A percentile compares a stretch with the other conserved stretches of the same genome.
phyloP scores from a whole-genome alignment of 2,797 vertebrate species.

The Bradypodion pumilum region DNA sequence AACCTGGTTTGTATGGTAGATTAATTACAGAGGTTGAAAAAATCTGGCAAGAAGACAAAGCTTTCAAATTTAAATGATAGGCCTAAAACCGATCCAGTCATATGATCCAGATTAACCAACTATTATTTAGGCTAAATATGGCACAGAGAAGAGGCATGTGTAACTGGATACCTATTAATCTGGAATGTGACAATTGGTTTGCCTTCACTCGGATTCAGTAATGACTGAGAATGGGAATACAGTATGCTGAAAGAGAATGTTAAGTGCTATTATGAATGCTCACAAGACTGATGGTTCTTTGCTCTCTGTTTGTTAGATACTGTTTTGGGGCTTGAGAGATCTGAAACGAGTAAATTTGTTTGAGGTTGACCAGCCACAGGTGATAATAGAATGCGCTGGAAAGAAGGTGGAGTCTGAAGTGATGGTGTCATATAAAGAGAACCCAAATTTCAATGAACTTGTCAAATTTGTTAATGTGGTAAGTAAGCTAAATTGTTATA shows the following conservation, averaged over 20 bases:
- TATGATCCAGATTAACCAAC: background rate
- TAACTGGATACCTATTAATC: background rate
- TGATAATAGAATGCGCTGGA: slow-evolving; percentile 89
- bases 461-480: slow-evolving; percentile 90
- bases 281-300: rapidly evolving
- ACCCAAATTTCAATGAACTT: slow-evolving; percentile 89
- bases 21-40: background rate
- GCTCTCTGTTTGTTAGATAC: slow-evolving; percentile 75
- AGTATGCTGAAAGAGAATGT: background rate
- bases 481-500: slow-evolving; percentile 56
- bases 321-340: slow-evolving; percentile 93
- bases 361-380: slow-evolving; percentile 89
- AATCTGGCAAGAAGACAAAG: background rate
- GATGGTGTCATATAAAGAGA: slow-evolving; percentile 81
- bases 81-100: background rate
- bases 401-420: slow-evolving; percentile 89
- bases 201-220: background rate
- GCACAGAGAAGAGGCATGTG: background rate
- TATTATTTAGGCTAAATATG: background rate
- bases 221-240: background rate
- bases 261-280: rapidly evolving
- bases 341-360: slow-evolving; percentile 91
- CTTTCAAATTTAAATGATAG: background rate
- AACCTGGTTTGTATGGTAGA: background rate
- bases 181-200: no score